These are phyloP conservation scores for Lepidostoma basale DNA, from an alignment of 1,140 invertebrate species.

Conservation along the genomic window DNA sequence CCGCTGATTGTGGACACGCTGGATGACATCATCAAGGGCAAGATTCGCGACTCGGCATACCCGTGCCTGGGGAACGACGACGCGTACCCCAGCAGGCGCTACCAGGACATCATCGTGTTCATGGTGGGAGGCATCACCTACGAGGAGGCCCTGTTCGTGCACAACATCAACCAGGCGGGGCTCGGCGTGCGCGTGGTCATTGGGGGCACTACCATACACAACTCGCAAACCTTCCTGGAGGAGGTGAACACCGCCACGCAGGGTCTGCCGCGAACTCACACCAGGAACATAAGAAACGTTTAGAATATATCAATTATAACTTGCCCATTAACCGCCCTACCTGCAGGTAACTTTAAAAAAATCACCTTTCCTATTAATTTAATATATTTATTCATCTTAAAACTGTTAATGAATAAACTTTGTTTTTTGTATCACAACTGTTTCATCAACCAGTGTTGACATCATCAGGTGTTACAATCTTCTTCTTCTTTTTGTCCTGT, in stretches of 20 bases:
- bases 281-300: slow-evolving; percentile 53
- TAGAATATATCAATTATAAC: no score
- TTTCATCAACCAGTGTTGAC: no score
- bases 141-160: slow-evolving; percentile 89
- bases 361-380: no score
- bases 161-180: slow-evolving; percentile 81
- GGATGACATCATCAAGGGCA: slow-evolving; percentile 89
- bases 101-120: slow-evolving; percentile 93
- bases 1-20: slow-evolving; percentile 84
- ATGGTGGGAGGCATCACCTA: slow-evolving; percentile 97
- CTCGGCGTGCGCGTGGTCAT: slow-evolving; percentile 81
- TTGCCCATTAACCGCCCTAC: no score
- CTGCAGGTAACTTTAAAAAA: no score
- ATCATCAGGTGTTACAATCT: no score
- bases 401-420: no score
- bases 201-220: slow-evolving; percentile 91
- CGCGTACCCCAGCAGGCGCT: slow-evolving; percentile 61
- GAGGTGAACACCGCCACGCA: slow-evolving; percentile 67
- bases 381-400: no score
- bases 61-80: slow-evolving; percentile 77
- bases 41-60: slow-evolving; percentile 80
- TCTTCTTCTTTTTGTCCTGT: no score
- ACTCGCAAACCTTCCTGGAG: slow-evolving; percentile 79
- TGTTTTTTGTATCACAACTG: no score
- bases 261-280: slow-evolving; percentile 62